Evolutionary conservation across 1,140 invertebrate genomes (phyloP).

Genomic region (Euwallacea fornicatus): DNA sequence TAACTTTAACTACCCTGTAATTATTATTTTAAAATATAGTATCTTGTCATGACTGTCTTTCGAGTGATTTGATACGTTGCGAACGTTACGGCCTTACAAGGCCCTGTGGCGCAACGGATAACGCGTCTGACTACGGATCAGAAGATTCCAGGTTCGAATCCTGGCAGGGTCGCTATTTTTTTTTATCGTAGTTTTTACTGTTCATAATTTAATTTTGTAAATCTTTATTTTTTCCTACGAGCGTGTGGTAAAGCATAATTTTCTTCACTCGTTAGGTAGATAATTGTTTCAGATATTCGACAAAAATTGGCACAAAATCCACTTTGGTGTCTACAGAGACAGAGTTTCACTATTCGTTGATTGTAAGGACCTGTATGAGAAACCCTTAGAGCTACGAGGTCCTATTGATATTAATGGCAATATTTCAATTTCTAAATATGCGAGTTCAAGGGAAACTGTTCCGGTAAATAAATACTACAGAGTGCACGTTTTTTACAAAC

Average conservation of each 20-base stretch:
- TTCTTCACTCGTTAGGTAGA: no score
- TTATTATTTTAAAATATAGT: no score
- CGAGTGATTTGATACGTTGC: no score
- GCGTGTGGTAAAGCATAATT: no score
- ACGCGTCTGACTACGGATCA: constrained; percentile 73
- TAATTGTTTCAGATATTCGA: constrained; percentile 67
- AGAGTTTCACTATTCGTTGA: constrained; percentile 71
- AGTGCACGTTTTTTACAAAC: constrained; percentile 38
- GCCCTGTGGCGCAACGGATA: constrained; percentile 72
- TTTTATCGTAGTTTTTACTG: constrained; percentile 34
- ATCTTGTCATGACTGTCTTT: no score
- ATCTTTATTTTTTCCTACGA: neutral
- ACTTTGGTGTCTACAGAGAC: constrained; percentile 70
- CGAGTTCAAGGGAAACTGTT: constrained; percentile 60
- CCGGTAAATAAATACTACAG: constrained; percentile 57
- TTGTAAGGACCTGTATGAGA: constrained; percentile 58
- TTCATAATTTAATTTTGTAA: neutral
- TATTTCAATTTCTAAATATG: constrained; percentile 66
- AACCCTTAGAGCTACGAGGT: constrained; percentile 59
- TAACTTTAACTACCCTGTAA: no score
- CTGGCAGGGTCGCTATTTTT: constrained; percentile 61
- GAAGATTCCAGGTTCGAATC: constrained; percentile 73
- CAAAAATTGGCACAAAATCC: constrained; percentile 79
- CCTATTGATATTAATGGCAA: constrained; percentile 68
- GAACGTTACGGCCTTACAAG: constrained; percentile 35